Conservation (phyloP, 1,140 invertebrate species). For the Goniozus legneri region DNA sequence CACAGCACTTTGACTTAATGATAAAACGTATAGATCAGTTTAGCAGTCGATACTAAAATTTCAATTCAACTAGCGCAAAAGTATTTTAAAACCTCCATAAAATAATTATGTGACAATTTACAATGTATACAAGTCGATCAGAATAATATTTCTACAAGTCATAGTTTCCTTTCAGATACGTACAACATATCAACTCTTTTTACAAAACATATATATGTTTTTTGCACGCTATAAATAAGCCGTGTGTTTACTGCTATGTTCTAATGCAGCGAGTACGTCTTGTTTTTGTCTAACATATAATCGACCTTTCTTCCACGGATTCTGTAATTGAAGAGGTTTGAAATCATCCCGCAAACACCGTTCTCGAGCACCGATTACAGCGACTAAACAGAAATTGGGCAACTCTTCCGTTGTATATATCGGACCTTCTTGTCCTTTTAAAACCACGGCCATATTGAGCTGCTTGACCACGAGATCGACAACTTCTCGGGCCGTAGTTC, state of each 20-base stretch:
- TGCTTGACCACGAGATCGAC: slow-evolving; percentile 92
- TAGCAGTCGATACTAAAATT: no score
- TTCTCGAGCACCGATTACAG: slow-evolving; percentile 88
- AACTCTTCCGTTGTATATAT: slow-evolving; percentile 78
- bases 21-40: no score
- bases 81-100: no score
- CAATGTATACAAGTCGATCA: no score
- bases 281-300: slow-evolving; percentile 88
- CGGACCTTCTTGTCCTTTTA: slow-evolving; percentile 81
- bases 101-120: no score
- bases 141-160: no score
- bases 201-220: no score
- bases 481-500: slow-evolving; percentile 88
- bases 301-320: slow-evolving; percentile 91
- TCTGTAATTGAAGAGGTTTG: slow-evolving; percentile 85
- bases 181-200: no score
- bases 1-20: no score
- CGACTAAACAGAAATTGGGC: slow-evolving; percentile 88
- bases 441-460: slow-evolving; percentile 85
- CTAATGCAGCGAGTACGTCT: slow-evolving; percentile 80
- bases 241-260: slow-evolving; percentile 75
- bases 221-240: slow-evolving; percentile 57
- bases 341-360: slow-evolving; percentile 90
- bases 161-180: no score
- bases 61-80: no score